Conservation (phyloP, 2,113 vertebrate genomes). For the Etheostoma spectabile region DNA sequence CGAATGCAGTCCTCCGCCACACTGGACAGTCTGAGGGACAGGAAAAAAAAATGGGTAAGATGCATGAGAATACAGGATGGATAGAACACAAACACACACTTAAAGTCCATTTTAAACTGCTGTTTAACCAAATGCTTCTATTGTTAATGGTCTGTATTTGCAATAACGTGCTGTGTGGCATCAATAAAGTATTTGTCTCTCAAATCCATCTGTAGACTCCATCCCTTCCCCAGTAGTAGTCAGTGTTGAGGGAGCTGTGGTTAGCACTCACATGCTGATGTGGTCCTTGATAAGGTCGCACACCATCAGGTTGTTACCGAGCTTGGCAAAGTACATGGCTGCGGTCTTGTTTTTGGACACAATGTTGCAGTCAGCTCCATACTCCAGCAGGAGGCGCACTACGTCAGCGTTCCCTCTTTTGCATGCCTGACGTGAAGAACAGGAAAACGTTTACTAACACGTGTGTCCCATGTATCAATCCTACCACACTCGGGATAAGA, state of each 20-base stretch:
- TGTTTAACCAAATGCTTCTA: background rate
- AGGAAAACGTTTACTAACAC: background rate
- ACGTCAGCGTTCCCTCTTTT: conserved; percentile 95
- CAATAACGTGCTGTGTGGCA: background rate
- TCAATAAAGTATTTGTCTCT: background rate
- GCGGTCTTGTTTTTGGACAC: conserved; percentile 94
- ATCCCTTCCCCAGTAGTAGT: background rate
- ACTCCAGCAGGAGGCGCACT: conserved; percentile 94
- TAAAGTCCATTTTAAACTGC: background rate
- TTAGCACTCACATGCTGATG: conserved; percentile 88
- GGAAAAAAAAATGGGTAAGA: background rate
- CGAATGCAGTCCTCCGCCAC: conserved; percentile 93
- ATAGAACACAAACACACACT: background rate
- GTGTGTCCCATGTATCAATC: background rate
- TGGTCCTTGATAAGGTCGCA: conserved; percentile 93
- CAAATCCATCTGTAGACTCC: background rate
- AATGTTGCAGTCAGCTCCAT: conserved; percentile 95
- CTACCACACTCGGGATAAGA: background rate
- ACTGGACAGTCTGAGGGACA: conserved; percentile 86
- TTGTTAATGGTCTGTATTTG: background rate
- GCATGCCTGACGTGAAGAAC: conserved; percentile 86
- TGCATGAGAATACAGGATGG: background rate
- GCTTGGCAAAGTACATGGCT: conserved; percentile 92
- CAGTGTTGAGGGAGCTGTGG: background rate
- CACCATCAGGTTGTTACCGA: conserved; percentile 90